Evolutionary conservation across 1,140 invertebrate species (phyloP), one percentile per base, ranked within the genome.

Genomic region (Lerema accius): DNA sequence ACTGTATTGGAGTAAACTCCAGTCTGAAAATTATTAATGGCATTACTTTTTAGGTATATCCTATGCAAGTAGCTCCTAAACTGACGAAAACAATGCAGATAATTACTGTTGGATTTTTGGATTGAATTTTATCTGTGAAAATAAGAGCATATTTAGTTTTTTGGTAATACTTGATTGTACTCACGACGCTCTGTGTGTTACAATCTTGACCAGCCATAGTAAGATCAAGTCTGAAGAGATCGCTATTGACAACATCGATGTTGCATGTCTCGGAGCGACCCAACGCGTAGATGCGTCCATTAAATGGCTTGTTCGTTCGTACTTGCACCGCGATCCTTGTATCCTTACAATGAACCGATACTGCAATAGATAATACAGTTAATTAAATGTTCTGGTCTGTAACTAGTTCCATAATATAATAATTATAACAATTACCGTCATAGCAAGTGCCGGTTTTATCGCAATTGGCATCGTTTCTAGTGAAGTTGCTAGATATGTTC

Each of bases 1-100:
- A 98, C 97, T 0, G 97, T 98, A 86, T 98, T 98, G 10, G 97
- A 97, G 85, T 98, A 98, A 17, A 98, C 96, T 45, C 97, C 97
- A 73, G 95, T 96, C 97, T 98, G 91, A 65, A 93, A 93, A 84
- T 23, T 63, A 48, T 23, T 23, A 23, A 23, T n/a, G n/a, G n/a
- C n/a, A n/a, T n/a, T n/a, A n/a, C n/a, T n/a, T n/a, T n/a, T n/a
- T n/a, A n/a, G n/a, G n/a, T n/a, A n/a, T n/a, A n/a, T n/a, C n/a
- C n/a, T n/a, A n/a, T n/a, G n/a, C n/a, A n/a, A n/a, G n/a, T n/a
- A n/a, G n/a, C n/a, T n/a, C n/a, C n/a, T n/a, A n/a, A n/a, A n/a
- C n/a, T n/a, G n/a, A n/a, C n/a, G n/a, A n/a, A n/a, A n/a, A n/a
- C n/a, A n/a, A n/a, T n/a, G n/a, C n/a, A n/a, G n/a, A n/a, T n/a